Base-by-base conservation (phyloP, 2,888 invertebrate genomes). In the Platycheirus albimanus region DNA sequence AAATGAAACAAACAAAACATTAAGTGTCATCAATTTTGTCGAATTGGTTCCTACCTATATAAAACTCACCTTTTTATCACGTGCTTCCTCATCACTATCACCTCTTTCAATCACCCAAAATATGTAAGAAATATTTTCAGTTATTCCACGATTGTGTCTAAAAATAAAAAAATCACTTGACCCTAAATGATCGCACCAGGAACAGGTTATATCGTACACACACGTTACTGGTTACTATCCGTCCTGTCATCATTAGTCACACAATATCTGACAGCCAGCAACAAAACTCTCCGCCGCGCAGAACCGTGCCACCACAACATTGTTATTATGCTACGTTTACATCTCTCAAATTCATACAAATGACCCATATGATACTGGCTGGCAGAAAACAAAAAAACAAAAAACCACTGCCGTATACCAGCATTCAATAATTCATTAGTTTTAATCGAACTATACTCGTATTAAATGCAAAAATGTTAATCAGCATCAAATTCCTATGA, bases 111-210 rank as follows among this genome's bases (percentile, higher is more conserved):
- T 67, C 67, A 51, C 36, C 10, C 20, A 24, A 66, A 70, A 43
- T 52, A 24, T 38, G 63, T 17, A 76, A 47, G 41, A 49, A 17
- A 49, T 56, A 54, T 67, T 66, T 71, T 71, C 61, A 58, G 77
- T 78, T 71, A 81, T 52, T 58, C 28, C 41, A 24, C 33, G 54
- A 61, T 54, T 15, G 41, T 13, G 10, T 51, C 52, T 78, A 69
- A 72, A 83, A 83, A 83, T 78, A 83, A 81, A 70, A 58, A 45
- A 66, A 77, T 67, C 66, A 66, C 81, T 81, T 81, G 81, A 81
- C 81, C 81, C 81, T 71, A 77, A 81, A 72, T 71, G 52, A 71
- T 66, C 77, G 69, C 49, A 56, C 17, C 38, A 58, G 64, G 78
- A 78, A 83, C 83, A 83, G 83, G 78, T 78, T 83, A 74, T 61